A percentile compares a stretch with the other conserved stretches of the same genome.
phyloP scores from a whole-genome alignment of 2,888 invertebrate genomes.

The Tromatobia lineatoria region DNA sequence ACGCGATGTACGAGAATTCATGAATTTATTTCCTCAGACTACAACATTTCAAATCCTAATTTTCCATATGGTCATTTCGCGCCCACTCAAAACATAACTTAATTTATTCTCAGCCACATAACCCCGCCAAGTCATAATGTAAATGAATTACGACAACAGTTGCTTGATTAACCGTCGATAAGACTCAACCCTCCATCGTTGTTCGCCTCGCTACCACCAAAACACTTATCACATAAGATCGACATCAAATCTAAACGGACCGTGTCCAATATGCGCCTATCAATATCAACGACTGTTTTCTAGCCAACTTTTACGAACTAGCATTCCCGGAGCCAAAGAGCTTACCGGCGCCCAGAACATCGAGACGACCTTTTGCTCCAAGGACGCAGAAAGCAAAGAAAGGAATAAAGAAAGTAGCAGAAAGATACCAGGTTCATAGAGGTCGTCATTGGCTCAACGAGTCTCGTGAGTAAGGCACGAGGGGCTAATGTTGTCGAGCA shows the following conservation, averaged over 20 bases:
- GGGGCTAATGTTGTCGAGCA: slow-evolving; percentile 60
- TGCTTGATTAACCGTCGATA: not conserved
- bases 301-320: slow-evolving; percentile 20
- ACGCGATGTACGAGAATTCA: no score
- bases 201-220: not conserved
- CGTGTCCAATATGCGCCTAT: slow-evolving; percentile 21
- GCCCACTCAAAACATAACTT: no score
- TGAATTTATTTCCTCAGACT: no score
- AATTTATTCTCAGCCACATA: no score
- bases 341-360: slow-evolving; percentile 16
- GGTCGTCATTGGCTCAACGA: slow-evolving; percentile 48
- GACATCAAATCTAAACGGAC: slow-evolving; percentile 25
- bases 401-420: not conserved
- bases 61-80: no score
- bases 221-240: not conserved
- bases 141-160: not conserved
- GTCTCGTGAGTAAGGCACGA: slow-evolving; percentile 53
- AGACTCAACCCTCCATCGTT: not conserved
- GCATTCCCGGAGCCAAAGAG: slow-evolving; percentile 24
- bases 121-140: not conserved
- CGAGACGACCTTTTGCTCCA: slow-evolving; percentile 41
- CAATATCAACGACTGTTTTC: not conserved
- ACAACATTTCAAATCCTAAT: no score
- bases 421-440: slow-evolving; percentile 1
- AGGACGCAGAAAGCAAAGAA: slow-evolving; percentile 2